Evolutionary conservation across 2,797 vertebrate genomes (phyloP).

Genomic region (Gymnodraco acuticeps): DNA sequence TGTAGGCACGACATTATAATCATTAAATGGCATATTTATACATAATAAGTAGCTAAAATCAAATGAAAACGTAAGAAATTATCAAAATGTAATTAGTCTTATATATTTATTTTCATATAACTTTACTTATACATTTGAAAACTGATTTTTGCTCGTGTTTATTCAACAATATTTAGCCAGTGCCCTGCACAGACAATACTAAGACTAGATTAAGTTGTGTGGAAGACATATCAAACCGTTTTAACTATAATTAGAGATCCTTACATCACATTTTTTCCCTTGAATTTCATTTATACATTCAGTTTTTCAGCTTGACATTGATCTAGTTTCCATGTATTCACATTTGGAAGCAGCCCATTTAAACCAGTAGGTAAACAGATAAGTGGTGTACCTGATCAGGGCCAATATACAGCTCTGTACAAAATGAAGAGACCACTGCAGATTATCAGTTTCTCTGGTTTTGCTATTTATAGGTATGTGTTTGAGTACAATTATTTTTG

Average conservation of each 20-base stretch:
- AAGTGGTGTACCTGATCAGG: background rate
- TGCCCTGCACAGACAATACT: no score
- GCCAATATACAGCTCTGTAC: no score
- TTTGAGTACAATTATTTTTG: no score
- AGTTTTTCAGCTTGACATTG: background rate
- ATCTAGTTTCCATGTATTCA: background rate
- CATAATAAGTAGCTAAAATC: background rate
- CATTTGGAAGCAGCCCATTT: background rate
- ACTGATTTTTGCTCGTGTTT: background rate
- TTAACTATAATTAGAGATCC: slow-evolving; percentile 11
- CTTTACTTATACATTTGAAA: slow-evolving; percentile 1
- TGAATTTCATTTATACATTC: background rate
- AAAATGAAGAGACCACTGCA: no score
- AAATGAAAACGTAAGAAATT: background rate
- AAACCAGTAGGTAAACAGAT: background rate
- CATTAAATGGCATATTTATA: background rate
- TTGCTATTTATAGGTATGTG: no score
- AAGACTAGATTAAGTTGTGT: background rate
- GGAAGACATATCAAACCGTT: slow-evolving; percentile 18
- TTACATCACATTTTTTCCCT: background rate
- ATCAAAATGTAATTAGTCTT: background rate
- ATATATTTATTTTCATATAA: background rate
- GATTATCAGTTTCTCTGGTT: no score
- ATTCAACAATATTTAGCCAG: no score
- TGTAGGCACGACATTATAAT: background rate